Evolutionary conservation across 2,888 invertebrate species (phyloP).

Genomic region (Atethmia centrago): DNA sequence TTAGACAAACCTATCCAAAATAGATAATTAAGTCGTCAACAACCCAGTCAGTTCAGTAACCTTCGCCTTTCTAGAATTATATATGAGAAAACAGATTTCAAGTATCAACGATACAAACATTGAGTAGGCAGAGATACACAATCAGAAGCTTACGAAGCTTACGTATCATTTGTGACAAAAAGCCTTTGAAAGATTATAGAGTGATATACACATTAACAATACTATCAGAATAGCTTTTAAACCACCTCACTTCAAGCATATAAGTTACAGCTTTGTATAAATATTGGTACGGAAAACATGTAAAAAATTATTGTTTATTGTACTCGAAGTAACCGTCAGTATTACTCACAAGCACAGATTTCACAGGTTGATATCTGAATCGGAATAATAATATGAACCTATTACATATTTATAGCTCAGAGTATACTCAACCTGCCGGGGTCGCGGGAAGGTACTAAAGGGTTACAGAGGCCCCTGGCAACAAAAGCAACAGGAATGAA

Average conservation of each 20-base stretch:
- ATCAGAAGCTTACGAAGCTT: no score
- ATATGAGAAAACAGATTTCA: not conserved
- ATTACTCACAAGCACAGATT: slow-evolving; percentile 10
- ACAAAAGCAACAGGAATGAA: no score
- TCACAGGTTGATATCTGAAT: not conserved
- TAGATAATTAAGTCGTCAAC: no score
- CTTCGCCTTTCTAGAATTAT: not conserved
- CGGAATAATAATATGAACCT: not conserved
- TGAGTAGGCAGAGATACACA: not conserved
- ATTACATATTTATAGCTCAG: not conserved
- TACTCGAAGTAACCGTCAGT: not conserved
- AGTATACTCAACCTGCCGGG: no score
- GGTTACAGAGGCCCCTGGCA: no score
- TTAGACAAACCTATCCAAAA: no score
- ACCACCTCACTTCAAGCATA: not conserved
- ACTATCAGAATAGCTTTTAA: not conserved
- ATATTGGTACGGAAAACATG: no score
- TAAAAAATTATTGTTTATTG: not conserved
- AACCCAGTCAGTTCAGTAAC: not conserved
- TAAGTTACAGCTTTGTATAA: no score
- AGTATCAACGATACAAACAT: slow-evolving; percentile 3
- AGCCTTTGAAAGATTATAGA: not conserved
- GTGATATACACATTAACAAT: not conserved
- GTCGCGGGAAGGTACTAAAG: no score
- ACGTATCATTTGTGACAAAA: no score